Evolutionary conservation across 2,888 invertebrate genomes (phyloP), one percentile per base, ranked within the genome.

Genomic region (Habroteleia sp.): DNA sequence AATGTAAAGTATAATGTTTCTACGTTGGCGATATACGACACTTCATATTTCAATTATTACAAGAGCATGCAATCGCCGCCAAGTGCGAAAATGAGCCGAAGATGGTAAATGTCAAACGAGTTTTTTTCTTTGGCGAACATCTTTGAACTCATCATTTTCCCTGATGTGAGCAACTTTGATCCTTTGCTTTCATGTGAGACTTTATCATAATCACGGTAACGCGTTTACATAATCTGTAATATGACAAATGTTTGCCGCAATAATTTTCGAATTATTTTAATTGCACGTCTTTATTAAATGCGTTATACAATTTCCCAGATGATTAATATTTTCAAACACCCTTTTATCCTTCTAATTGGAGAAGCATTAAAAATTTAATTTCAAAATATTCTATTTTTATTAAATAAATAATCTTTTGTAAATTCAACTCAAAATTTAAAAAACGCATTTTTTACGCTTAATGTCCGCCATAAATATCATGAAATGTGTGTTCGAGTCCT

Each of bases 41-140:
- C 65, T 65, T 65, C 69, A 65, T 65, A 75, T 66, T 75, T 75
- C 56, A 66, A 71, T 75, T 66, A 60, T 69, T 62, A 62, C 41
- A 62, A 56, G 62, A 54, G 60, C 33, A 16, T 31, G 60, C 60
- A 60, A 66, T 66, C 31, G 35, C 50, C 62, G 66, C 16, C 42
- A 48, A 54, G 62, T 71, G 71, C 63, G 71, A 75, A 76, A 76
- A 73, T 72, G 66, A 71, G 35, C 42, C 66, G 66, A 66, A 72
- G 66, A 63, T 63, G 17, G 62, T 76, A 76, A 76, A 76, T 76
- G 76, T 73, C 76, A 76, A n/a, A 76, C 76, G 63, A 41, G 68
- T 68, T 73, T 76, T 76, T 66, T 33, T 33, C 29, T 5, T 42
- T 58, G 10, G 20, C 37, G 41, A 33, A 48, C 39, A 54, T 74